Evolutionary conservation across 2,797 vertebrate species (phyloP).

Genomic region (Etheostoma perlongum): DNA sequence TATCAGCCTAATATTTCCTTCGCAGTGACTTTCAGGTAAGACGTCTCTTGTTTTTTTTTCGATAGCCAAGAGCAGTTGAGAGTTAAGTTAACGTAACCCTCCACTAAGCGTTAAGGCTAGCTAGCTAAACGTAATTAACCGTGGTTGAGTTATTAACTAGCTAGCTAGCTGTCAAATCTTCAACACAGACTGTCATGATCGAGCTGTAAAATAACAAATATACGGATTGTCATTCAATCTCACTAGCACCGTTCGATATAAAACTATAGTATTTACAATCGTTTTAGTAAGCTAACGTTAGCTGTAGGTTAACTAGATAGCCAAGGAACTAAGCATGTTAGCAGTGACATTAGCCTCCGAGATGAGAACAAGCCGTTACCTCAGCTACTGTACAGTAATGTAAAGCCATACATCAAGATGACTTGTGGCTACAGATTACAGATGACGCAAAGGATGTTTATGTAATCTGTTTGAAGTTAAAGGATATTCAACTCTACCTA

Average conservation of each 20-base stretch:
- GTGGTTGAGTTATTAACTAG: background rate
- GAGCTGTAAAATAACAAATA: background rate
- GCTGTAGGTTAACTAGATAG: background rate
- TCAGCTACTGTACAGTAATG: background rate
- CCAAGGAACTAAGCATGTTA: background rate
- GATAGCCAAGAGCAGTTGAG: background rate
- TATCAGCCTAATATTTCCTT: background rate
- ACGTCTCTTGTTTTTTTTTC: background rate
- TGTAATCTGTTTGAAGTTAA: background rate
- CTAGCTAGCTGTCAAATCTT: background rate
- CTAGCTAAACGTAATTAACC: background rate
- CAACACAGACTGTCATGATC: background rate
- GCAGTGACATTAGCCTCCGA: background rate
- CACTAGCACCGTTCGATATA: no score
- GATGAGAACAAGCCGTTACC: background rate
- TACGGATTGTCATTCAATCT: accelerated
- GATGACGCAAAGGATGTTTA: background rate
- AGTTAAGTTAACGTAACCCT: background rate
- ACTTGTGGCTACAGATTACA: background rate
- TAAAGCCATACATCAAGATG: constrained; percentile 17
- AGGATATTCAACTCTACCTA: background rate
- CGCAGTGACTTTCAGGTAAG: constrained; percentile 54
- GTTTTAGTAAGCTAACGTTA: background rate
- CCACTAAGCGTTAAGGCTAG: background rate
- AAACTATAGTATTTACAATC: background rate